Evolutionary conservation across 2,797 vertebrate genomes (phyloP).

Genomic region (Leptodactylus fallax): DNA sequence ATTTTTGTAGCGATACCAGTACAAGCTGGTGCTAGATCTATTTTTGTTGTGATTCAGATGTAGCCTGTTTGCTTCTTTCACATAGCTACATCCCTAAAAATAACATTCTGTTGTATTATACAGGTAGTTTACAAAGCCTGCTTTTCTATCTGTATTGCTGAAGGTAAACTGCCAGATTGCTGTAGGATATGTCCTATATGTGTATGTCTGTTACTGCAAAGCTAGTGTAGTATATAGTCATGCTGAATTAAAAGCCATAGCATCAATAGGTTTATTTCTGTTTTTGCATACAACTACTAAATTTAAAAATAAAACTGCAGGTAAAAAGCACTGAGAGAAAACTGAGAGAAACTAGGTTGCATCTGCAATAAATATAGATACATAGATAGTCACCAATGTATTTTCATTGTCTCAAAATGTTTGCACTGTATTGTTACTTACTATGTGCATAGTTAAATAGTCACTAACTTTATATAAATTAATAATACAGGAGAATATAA

Average conservation of each 20-base stretch:
- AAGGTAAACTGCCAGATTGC: neutral
- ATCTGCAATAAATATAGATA: neutral
- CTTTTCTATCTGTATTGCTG: neutral
- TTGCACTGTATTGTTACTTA: too few relatives aligned
- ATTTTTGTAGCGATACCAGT: too few relatives aligned
- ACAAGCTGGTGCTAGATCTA: neutral
- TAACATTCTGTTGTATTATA: neutral
- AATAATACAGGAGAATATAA: too few relatives aligned
- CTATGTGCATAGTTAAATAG: too few relatives aligned
- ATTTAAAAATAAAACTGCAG: too few relatives aligned
- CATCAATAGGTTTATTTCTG: neutral
- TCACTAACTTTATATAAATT: too few relatives aligned
- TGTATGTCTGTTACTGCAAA: neutral
- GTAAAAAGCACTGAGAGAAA: too few relatives aligned
- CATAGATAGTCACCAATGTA: neutral
- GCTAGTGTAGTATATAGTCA: neutral
- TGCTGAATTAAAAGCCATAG: neutral
- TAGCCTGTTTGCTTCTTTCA: neutral
- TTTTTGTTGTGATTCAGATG: neutral
- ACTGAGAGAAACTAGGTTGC: too few relatives aligned
- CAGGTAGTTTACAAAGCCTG: neutral
- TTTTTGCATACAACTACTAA: too few relatives aligned
- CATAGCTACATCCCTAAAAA: neutral
- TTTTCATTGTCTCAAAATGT: neutral
- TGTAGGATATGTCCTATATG: neutral